phyloP scores from a whole-genome alignment of 53 echinoderm and acorn worm genomes.

The Paracentrotus lividus region DNA sequence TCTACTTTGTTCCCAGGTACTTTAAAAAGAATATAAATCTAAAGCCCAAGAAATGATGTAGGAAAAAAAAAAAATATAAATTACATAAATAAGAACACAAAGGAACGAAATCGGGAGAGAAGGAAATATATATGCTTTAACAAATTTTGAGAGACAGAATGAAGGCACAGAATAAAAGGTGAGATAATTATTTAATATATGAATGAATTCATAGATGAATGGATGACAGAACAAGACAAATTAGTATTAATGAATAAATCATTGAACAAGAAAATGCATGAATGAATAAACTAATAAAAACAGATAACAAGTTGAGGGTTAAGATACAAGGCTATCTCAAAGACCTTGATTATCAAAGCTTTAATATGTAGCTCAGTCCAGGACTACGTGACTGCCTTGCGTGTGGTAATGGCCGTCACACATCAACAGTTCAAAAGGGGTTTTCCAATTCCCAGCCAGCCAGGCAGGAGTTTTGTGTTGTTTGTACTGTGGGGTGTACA shows the following conservation, averaged over 20 bases:
- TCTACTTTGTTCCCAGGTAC: not conserved
- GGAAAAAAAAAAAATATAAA: not conserved
- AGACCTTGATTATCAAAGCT: no score
- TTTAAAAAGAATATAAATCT: no score
- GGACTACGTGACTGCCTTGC: constrained; percentile 10
- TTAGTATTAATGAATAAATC: not conserved
- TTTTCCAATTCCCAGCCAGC: not conserved
- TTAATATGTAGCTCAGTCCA: not conserved
- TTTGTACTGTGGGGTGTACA: not conserved
- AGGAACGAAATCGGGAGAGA: not conserved
- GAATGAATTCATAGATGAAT: not conserved
- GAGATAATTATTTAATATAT: not conserved
- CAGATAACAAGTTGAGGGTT: no score
- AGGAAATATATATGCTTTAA: no score
- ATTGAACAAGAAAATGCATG: constrained; percentile 19
- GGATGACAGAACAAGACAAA: not conserved
- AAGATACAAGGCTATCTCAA: not conserved
- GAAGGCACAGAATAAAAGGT: no score
- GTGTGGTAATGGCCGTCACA: constrained; percentile 27
- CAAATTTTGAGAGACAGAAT: no score
- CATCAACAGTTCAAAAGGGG: not conserved
- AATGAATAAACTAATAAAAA: no score
- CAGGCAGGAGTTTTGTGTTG: no score
- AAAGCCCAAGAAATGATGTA: no score
- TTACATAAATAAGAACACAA: not conserved